Base-by-base conservation (phyloP, 1,140 invertebrate species). In the Coboldia fuscipes region DNA sequence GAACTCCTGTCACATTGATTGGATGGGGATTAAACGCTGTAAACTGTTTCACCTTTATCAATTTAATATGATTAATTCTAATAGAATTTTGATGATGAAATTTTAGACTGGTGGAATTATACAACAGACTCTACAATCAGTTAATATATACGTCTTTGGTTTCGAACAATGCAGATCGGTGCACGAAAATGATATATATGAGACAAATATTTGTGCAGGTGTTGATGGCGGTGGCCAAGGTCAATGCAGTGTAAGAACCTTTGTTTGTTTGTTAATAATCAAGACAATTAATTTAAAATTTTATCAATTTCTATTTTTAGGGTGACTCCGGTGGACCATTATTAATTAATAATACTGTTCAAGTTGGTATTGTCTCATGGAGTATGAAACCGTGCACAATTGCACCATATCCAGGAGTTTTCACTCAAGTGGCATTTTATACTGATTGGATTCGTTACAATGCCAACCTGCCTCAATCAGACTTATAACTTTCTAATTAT, bases 351-450 rank as follows among this genome's bases (percentile, higher is more conserved):
- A n/a, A n/a, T n/a, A 44, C 42, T 6, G 45, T 43, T n/a, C 54
- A 59, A 35, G 43, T 52, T 12, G 58, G 58, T 0, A 54, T 61
- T n/a, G 56, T 61, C 18, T 58, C 56, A 2, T 60, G 57, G 57
- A 57, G 56, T 30, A 39, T 45, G 1, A 58, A 57, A 37, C 56
- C 55, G 2, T 64, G 62, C 31, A 50, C 57, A 4, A 39, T 43
- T 2, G 43, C 50, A 5, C 54, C 47, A 9, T 53, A 52, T 36
- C 59, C 61, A 5, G 58, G 58, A 6, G 58, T 64, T 3, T 62
- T 56, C 14, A 57, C 67, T 0, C 55, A 54, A 41, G 57, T 68
- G 1, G 47, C 58, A 0, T 45, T 45, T 15, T 64, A 57, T 41
- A 41, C 58, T 9, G 45, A 54, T 19, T 64, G 61, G 62, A 61